Conservation (phyloP, 2,888 invertebrate genomes). For the Callosobruchus maculatus region DNA sequence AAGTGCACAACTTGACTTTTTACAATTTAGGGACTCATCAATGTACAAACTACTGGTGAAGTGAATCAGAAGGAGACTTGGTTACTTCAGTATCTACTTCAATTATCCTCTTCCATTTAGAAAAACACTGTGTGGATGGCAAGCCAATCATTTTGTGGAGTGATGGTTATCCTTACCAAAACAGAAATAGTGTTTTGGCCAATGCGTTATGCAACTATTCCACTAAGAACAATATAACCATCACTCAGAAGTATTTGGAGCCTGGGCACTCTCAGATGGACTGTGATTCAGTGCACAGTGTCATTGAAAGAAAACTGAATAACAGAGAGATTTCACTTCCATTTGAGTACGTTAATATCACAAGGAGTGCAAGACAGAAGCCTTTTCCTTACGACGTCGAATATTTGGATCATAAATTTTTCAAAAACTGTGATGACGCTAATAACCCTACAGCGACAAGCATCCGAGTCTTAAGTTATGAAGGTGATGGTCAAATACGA, state of each 20-base stretch:
- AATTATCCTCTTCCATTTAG: not conserved
- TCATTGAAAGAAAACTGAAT: conserved; percentile 1
- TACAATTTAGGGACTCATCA: no score
- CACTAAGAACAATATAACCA: conserved; percentile 5
- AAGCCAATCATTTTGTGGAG: conserved; percentile 1
- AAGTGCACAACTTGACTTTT: conserved; percentile 9
- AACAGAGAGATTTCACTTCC: not conserved
- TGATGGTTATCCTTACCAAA: conserved; percentile 17
- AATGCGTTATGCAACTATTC: conserved; percentile 11
- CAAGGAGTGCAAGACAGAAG: no score
- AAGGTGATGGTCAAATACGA: no score
- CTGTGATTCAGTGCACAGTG: conserved; percentile 4
- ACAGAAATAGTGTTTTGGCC: conserved; percentile 10
- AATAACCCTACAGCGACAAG: no score
- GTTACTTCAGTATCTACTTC: not conserved
- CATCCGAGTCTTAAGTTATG: no score
- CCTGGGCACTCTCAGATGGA: conserved; percentile 17
- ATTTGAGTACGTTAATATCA: not conserved
- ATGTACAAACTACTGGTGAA: no score
- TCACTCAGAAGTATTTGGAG: conserved; percentile 15
- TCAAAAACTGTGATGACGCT: no score
- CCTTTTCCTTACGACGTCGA: no score
- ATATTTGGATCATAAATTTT: no score
- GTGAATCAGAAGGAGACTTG: no score
- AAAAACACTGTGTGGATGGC: not conserved